Base-by-base conservation (phyloP, 2,113 vertebrate species). In the Epinephelus moara region DNA sequence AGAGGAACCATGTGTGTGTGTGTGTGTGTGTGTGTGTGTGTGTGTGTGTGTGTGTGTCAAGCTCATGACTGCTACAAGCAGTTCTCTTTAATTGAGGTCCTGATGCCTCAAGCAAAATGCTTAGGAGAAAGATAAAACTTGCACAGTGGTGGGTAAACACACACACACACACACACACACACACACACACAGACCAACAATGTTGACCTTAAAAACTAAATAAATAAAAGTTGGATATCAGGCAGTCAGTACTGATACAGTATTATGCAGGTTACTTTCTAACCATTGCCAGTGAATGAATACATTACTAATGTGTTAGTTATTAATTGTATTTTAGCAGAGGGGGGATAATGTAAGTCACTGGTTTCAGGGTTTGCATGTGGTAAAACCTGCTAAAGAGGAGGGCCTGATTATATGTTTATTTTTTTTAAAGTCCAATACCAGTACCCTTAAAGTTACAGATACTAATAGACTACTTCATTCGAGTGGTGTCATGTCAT, bases 21-120 rank as follows among this genome's bases (percentile, higher is more conserved):
- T 76, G 79, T 60, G 61, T 75, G 62, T 69, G 40, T 74, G 61
- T 57, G 77, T 52, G 78, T 69, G 62, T 59, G 23, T 76, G 7
- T 78, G 66, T 79, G 73, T 71, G 70, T 68, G 81, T 73, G 81
- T 61, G 70, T 73, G 52, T 37, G 42, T 81, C 69, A 78, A 71
- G 84, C 91, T 87, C 81, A 84, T 85, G 89, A 80, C 87, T 89
- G 74, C 87, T 90, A 93, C 85, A 83, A 92, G 88, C 80, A 83
- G 85, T 88, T 88, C 62, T 78, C 74, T 87, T 92, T 93, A 94
- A 94, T 92, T 93, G 92, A 94, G 92, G 91, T 93, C 91, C 55
- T 88, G 85, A 90, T 19, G 91, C 90, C 90, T 86, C 64, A 84
- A 93, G 90, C 88, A 78, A 89, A 90, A 90, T 85, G 85, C 86